Evolutionary conservation across 2,797 vertebrate species (phyloP), one percentile per base, ranked within the genome.

Genomic region (Enteromius anoplus): DNA sequence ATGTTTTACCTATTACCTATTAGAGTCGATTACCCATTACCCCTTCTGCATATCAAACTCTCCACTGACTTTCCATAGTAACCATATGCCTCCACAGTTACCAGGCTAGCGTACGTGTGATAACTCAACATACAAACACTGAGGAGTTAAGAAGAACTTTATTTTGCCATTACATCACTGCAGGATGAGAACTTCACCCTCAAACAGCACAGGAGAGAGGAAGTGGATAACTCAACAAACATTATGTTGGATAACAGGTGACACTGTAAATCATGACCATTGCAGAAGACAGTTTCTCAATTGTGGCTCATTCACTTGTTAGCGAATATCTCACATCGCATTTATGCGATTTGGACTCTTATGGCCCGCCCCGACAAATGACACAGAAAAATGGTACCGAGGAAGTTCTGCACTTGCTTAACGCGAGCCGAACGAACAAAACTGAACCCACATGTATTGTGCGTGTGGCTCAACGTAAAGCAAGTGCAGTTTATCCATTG

Each of bases 341-440:
- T 53, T 6, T 51, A 14, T 40, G 34, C 29, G 34, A 23, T 29
- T 40, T 65, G 4, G 29, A 10, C 1, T 29, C 34, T 65, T 23
- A 21, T 65, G 26, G 26, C 26, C 26, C 26, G 26, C 26, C 26
- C 26, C 26, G 26, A 26, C 26, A 26, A 26, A 26, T 1, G 17
- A 7, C 68, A 14, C 37, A 23, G 51, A 66, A 21, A 12, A 68
- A 21, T 47, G 58, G 71, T 10, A 88, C 77, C 82, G 91, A 88
- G 83, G 95, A 83, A 76, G 91, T 93, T 93, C 97, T 96, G 94
- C 96, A 96, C 96, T 96, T 97, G 97, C 98, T 88, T 99, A 98
- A 99, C 98, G 98, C 98, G 98, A 99, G 98, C 98, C 98, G 98
- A 99, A 99, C 98, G 98, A 99, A 99, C 98, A 99, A 99, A 99